Base-by-base conservation (phyloP, 2,888 invertebrate genomes). In the Allygus modestus region DNA sequence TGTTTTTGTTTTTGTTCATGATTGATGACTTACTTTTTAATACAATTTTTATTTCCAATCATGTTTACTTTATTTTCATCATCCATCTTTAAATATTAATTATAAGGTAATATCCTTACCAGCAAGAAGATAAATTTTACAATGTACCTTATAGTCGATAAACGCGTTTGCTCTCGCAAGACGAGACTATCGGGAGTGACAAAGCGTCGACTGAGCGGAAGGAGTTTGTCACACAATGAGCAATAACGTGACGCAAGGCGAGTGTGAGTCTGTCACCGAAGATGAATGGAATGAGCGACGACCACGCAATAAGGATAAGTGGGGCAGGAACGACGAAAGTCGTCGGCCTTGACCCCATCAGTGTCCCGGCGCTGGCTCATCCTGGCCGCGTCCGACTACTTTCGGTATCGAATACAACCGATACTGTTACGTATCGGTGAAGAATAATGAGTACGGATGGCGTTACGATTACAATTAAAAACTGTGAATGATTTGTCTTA, bases 271-370 rank as follows among this genome's bases (percentile, higher is more conserved):
- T 65, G 65, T 65, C 65, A 12, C 28, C 26, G 28, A 58, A 28
- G 65, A 65, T 65, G 31, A 65, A 65, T 65, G 31, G 65, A 65
- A n/a, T 28, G 31, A 28, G 65, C 65, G 54, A 15, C 51, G 17
- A 51, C 15, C 20, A 28, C 65, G 65, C 58, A 58, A 58, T 17
- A 4, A 17, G 46, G 12, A 46, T 2, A 58, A 51, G 11, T 58
- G 26, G 58, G 23, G 26, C 58, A 46, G 23, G 58, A 58, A 12
- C 51, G n/a, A 51, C 51, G 51, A 51, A 23, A 58, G 23, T 12
- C 20, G 58, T 20, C 23, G 58, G 2, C 58, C 58, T 58, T 58
- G 58, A 58, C 58, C 58, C 51, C 5, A n/a, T n/a, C 37, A 37
- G 37, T n/a, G n/a, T n/a, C n/a, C n/a, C n/a, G n/a, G 41, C 5